Evolutionary conservation across 2,113 vertebrate species (phyloP).

Genomic region (Phylloscopus whistleri): DNA sequence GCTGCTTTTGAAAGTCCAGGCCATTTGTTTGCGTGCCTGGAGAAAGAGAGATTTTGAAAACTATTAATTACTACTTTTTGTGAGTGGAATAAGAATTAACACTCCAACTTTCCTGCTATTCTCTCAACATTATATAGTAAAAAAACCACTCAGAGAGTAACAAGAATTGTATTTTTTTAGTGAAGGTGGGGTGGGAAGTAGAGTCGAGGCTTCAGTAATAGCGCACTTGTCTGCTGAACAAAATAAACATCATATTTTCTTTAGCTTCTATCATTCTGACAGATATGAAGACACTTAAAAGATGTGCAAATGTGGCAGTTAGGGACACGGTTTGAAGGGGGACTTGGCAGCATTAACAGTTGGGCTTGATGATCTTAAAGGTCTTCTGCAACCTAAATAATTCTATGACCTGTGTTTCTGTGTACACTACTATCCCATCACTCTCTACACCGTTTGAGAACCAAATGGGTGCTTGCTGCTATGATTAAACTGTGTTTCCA

Average conservation of each 20-base stretch:
- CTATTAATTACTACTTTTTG: neutral
- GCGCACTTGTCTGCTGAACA: neutral
- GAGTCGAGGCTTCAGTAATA: rapidly evolving
- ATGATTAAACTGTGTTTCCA: neutral
- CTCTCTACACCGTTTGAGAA: neutral
- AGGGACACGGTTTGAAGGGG: neutral
- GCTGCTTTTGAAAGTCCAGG: constrained; percentile 97
- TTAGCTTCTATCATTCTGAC: neutral
- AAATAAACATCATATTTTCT: neutral
- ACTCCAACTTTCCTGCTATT: neutral
- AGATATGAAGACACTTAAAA: neutral
- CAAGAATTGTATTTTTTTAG: neutral
- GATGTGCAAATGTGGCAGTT: neutral
- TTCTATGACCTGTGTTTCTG: neutral
- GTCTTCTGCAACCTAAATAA: neutral
- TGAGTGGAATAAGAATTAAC: neutral
- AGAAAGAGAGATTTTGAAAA: neutral
- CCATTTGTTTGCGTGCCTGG: constrained; percentile 95
- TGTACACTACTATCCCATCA: neutral
- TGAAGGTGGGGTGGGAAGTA: neutral
- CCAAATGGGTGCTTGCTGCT: neutral
- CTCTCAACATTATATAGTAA: neutral
- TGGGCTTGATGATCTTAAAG: neutral
- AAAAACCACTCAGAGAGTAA: neutral
- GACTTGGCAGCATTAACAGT: neutral